phyloP scores from a whole-genome alignment of 2,888 invertebrate genomes.

The Nephrotoma appendiculata region DNA sequence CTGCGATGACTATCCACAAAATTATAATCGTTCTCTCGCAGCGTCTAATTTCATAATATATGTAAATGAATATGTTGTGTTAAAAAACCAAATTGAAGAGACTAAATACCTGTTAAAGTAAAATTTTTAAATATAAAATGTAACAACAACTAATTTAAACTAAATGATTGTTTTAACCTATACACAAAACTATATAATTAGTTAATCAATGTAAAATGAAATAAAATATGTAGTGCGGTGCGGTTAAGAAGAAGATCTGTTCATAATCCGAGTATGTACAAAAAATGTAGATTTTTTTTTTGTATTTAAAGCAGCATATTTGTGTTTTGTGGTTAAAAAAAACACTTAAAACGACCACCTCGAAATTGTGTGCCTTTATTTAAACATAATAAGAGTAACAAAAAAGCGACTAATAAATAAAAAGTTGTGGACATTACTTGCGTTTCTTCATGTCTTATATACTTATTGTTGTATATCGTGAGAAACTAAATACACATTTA shows the following conservation, averaged over 20 bases:
- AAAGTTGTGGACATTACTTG: not conserved
- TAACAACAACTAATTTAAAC: not conserved
- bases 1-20: not conserved
- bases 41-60: no score
- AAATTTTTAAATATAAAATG: not conserved
- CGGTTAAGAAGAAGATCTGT: not conserved
- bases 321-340: not conserved
- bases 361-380: not conserved
- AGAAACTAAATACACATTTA: not conserved
- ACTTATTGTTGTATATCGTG: not conserved
- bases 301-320: not conserved
- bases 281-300: not conserved
- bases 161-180: not conserved
- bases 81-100: not conserved
- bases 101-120: not conserved
- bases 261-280: not conserved
- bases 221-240: not conserved
- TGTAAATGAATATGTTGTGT: no score
- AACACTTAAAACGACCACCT: not conserved
- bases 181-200: not conserved
- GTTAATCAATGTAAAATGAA: not conserved
- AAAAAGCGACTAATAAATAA: not conserved
- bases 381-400: not conserved
- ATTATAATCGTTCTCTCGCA: not conserved
- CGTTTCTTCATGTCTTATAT: not conserved